Evolutionary conservation across 2,888 invertebrate genomes (phyloP).

Genomic region (Andrena minutula): DNA sequence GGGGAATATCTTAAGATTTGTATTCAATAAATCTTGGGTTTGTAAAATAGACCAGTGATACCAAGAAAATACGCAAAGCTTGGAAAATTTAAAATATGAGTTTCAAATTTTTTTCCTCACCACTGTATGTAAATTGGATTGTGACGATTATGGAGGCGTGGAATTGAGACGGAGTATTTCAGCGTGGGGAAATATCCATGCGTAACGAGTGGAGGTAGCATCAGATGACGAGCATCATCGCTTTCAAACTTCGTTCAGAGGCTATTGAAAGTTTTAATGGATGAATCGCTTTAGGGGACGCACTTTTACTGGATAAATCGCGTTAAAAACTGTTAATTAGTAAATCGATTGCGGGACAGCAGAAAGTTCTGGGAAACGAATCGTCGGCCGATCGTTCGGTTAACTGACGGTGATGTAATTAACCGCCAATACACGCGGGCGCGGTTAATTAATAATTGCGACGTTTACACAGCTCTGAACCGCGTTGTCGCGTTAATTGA

Average conservation of each 20-base stretch:
- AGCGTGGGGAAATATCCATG: too few relatives aligned
- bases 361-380: neutral
- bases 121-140: too few relatives aligned
- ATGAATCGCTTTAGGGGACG: neutral
- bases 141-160: too few relatives aligned
- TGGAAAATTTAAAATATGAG: too few relatives aligned
- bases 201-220: too few relatives aligned
- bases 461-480: slow-evolving; percentile 4
- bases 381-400: neutral
- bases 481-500: slow-evolving; percentile 19
- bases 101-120: too few relatives aligned
- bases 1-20: too few relatives aligned
- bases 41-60: too few relatives aligned
- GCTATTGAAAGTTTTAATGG: neutral
- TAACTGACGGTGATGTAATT: slow-evolving; percentile 4
- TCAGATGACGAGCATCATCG: too few relatives aligned
- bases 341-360: neutral
- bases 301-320: neutral
- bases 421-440: slow-evolving; percentile 21
- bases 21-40: too few relatives aligned
- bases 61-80: too few relatives aligned
- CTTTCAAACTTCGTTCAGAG: neutral
- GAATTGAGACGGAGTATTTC: too few relatives aligned
- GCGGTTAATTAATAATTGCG: slow-evolving; percentile 28
- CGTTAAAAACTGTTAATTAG: neutral